Evolutionary conservation across 2,113 vertebrate species (phyloP), one percentile per base, ranked within the genome.

Genomic region (Amphiprion ocellaris): DNA sequence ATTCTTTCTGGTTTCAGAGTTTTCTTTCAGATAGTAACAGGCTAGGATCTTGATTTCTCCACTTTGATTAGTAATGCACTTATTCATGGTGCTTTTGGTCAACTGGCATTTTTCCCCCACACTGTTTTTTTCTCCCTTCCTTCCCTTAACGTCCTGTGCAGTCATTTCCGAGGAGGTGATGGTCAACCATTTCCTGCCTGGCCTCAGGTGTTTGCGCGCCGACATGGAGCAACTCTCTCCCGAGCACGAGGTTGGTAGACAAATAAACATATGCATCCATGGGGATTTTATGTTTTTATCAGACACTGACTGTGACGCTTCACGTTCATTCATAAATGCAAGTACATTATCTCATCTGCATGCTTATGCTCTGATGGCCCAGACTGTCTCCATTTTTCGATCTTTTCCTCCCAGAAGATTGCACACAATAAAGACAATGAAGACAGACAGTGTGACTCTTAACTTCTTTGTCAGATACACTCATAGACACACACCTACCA

Each of bases 101-200:
- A 10, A 3, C 0, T 44, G 10, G 26, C 26, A 26, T 26, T 26
- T 26, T 26, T 3, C 26, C 26, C 26, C 26, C 26, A 26, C 37
- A 39, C 37, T 39, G 37, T 41, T n/a, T 39, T 46, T 58, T 24
- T 47, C 50, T 17, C 5, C 23, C 17, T 66, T 55, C 39, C 15
- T 23, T 21, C 79, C 89, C 95, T 98, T 98, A 95, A 97, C 92
- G 77, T 47, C 50, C 8, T 0, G 6, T 69, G 65, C 85, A 99
- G 98, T 99, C 94, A 99, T 99, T 95, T 99, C 98, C 41, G 98
- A 99, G 77, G 98, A 99, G 79, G 95, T 99, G 92, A 99, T 99
- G 98, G 94, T 98, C 61, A 98, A 96, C 94, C 97, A 99, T 92
- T 99, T 99, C 94, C 94, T 99, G 90, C 98, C 98, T 1, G 98